Evolutionary conservation across 2,113 vertebrate species (phyloP).

Genomic region (Takifugu bimaculatus): DNA sequence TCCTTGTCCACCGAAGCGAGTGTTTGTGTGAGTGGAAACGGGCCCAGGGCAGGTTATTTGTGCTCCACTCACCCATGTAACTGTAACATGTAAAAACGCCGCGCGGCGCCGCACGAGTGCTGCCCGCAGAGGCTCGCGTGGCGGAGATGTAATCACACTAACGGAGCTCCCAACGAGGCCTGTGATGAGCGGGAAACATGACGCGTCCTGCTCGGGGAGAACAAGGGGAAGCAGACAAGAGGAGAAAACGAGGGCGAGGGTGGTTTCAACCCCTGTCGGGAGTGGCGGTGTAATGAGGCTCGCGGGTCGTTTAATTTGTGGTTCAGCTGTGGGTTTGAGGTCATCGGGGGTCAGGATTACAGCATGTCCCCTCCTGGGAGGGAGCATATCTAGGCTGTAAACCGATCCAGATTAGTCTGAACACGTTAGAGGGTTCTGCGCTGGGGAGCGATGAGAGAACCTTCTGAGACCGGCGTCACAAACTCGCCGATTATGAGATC

Average conservation of each 20-base stretch:
- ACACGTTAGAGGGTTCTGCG: no score
- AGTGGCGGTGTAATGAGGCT: background rate
- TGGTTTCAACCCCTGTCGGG: background rate
- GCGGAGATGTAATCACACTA: constrained; percentile 26
- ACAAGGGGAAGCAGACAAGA: background rate
- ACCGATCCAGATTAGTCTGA: background rate
- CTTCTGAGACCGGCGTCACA: no score
- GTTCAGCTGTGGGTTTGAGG: constrained; percentile 24
- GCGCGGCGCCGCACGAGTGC: constrained; percentile 26
- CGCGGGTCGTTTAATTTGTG: background rate
- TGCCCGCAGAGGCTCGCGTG: constrained; percentile 8
- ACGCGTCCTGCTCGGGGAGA: background rate
- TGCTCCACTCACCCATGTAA: constrained; percentile 62
- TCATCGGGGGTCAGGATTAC: constrained; percentile 33
- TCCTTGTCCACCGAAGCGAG: constrained; percentile 61
- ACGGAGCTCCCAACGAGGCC: background rate
- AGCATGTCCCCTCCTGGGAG: background rate
- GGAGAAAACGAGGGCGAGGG: no score
- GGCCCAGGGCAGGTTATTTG: constrained; percentile 53
- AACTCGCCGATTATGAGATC: no score
- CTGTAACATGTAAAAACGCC: constrained; percentile 55
- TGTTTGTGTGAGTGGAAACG: constrained; percentile 59
- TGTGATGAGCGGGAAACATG: constrained; percentile 7
- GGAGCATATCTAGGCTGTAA: constrained; percentile 4
- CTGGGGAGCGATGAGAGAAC: no score